These are phyloP conservation scores for Catalaphyllia jardinei DNA, from an alignment of 64 coral and sea anemone species.

Conservation along the genomic window DNA sequence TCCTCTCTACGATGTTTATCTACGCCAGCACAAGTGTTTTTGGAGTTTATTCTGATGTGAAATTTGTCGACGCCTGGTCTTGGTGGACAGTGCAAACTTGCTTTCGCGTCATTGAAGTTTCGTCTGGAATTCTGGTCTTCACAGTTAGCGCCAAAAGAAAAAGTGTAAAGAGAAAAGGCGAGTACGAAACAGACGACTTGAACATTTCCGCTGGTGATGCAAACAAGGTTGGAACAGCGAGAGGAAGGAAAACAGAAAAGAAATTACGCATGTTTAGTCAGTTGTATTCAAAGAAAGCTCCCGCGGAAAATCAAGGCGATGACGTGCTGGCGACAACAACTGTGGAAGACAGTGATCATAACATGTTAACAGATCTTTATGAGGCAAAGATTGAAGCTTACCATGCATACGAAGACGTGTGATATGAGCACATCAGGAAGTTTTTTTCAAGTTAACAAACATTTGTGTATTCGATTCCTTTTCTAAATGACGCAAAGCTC, in stretches of 20 bases:
- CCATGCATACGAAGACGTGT: not conserved
- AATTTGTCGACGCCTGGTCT: conserved; percentile 32
- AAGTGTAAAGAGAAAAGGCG: not conserved
- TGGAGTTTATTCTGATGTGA: conserved; percentile 17
- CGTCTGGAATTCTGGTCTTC: conserved; percentile 42
- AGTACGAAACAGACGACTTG: no score
- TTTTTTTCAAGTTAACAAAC: no score
- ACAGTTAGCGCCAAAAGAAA: conserved; percentile 18
- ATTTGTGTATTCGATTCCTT: no score
- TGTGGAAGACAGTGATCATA: not conserved
- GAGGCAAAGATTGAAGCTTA: conserved; percentile 15
- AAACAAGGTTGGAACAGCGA: not conserved
- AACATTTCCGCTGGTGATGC: not conserved
- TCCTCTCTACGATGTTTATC: not conserved
- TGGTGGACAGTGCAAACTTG: conserved; percentile 51
- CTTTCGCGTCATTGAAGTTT: conserved; percentile 14
- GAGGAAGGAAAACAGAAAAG: not conserved
- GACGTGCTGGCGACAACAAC: no score
- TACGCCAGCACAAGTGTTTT: not conserved
- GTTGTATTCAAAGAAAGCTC: not conserved
- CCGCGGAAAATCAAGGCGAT: not conserved
- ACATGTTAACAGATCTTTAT: not conserved
- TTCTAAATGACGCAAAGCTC: no score
- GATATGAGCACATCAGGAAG: not conserved
- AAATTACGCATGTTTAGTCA: not conserved